These are phyloP conservation scores for Bryconaethiops microstoma DNA, from an alignment of 2,797 vertebrate genomes.

Conservation along the genomic window DNA sequence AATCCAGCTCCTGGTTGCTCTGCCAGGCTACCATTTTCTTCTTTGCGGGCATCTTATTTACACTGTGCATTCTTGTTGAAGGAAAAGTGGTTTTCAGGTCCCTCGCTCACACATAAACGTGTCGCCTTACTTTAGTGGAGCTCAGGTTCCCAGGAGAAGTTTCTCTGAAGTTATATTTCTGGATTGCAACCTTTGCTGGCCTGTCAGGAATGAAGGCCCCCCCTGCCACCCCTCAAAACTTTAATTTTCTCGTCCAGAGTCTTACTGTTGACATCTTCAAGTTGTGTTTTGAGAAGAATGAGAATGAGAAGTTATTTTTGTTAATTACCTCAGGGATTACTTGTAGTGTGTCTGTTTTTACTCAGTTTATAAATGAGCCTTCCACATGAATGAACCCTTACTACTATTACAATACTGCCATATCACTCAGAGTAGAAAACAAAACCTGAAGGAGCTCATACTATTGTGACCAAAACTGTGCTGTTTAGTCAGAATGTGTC, in stretches of 20 bases:
- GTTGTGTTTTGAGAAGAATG: background rate
- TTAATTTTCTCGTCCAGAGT: background rate
- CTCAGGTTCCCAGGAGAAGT: slow-evolving; percentile 55
- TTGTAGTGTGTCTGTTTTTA: background rate
- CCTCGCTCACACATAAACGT: slow-evolving; percentile 59
- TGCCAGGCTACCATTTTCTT: slow-evolving; percentile 63
- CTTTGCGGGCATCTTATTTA: slow-evolving; percentile 72
- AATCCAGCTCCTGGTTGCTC: slow-evolving; percentile 64
- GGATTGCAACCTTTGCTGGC: slow-evolving; percentile 30
- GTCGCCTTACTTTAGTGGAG: slow-evolving; percentile 48
- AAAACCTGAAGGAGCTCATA: background rate
- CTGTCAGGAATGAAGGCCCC: background rate
- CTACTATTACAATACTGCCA: slow-evolving; percentile 26
- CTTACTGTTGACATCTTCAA: background rate
- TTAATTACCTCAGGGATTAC: background rate
- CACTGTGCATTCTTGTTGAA: slow-evolving; percentile 69
- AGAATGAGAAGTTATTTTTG: background rate
- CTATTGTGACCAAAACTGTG: background rate
- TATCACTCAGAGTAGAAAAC: slow-evolving; percentile 2
- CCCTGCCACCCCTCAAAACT: background rate
- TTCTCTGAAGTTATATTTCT: slow-evolving; percentile 59
- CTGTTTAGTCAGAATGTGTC: background rate
- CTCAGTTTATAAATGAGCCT: background rate
- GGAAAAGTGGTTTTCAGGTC: slow-evolving; percentile 57
- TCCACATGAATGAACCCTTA: slow-evolving; percentile 30